Conservation (phyloP, 2,888 invertebrate species). For the Miltochrista miniata region DNA sequence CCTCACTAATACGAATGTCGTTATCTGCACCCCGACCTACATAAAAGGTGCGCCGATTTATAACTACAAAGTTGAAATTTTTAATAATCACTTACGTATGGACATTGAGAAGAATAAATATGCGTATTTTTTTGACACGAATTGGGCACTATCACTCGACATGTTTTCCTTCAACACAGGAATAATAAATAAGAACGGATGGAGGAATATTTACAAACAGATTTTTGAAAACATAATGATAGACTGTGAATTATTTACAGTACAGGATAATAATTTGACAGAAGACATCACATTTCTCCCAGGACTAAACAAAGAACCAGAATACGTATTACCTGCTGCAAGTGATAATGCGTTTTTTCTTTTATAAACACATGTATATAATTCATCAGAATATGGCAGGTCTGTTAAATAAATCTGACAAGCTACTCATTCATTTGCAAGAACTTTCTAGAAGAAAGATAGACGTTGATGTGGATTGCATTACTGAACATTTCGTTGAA, state of each 20-base stretch:
- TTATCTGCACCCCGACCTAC: constrained; percentile 7
- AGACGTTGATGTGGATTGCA: not conserved
- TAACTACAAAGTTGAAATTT: constrained; percentile 4
- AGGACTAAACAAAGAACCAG: not conserved
- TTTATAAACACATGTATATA: not conserved
- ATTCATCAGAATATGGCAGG: not conserved
- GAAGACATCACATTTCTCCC: not conserved
- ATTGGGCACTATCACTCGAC: not conserved
- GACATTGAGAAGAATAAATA: not conserved
- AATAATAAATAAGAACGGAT: not conserved
- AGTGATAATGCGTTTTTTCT: not conserved
- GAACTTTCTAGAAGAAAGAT: not conserved
- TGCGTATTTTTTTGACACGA: constrained; percentile 2
- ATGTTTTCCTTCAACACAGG: not conserved
- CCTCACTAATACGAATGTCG: constrained; percentile 4
- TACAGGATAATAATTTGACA: too few species aligned
- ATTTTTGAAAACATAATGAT: not conserved
- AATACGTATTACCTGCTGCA: not conserved
- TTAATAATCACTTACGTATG: constrained; percentile 1
- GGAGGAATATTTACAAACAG: not conserved
- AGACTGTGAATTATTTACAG: not conserved
- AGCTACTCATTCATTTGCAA: not conserved
- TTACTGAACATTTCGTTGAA: not conserved
- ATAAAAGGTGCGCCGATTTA: constrained; percentile 1
- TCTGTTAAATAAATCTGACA: not conserved